phyloP scores from a whole-genome alignment of 2,113 vertebrate species.

The Leucosticte australis region DNA sequence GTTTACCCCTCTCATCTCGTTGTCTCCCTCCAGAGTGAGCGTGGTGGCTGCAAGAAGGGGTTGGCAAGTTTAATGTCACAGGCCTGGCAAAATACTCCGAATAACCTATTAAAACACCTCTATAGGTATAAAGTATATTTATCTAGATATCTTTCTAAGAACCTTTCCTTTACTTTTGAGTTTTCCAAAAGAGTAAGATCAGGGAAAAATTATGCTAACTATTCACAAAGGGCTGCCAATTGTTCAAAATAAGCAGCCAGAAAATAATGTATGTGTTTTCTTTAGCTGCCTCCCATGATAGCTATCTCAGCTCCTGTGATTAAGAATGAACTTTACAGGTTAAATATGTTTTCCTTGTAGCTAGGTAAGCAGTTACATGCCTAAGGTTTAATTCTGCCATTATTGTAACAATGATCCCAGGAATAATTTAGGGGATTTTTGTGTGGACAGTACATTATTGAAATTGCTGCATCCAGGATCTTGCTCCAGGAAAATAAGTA shows the following conservation, averaged over 20 bases:
- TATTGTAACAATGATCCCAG: neutral
- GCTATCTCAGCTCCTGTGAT: neutral
- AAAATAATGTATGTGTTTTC: neutral
- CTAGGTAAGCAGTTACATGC: neutral
- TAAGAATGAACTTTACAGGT: neutral
- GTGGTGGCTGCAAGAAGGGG: neutral
- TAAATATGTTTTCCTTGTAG: neutral
- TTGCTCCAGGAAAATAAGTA: neutral
- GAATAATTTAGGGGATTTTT: neutral
- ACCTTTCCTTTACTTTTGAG: neutral
- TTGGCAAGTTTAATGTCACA: neutral
- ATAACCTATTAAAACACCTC: fast-evolving
- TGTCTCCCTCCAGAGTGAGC: neutral
- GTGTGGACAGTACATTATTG: fast-evolving
- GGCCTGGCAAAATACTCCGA: neutral
- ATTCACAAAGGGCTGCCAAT: neutral
- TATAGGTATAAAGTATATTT: fast-evolving
- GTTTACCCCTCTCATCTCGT: neutral
- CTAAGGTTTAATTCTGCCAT: neutral
- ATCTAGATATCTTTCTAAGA: neutral
- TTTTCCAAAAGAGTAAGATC: neutral
- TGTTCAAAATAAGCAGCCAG: neutral
- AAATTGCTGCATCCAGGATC: neutral
- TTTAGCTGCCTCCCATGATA: neutral
- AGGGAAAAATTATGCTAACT: neutral